Percentiles rank a stretch among this genome's conserved stretches.
These are phyloP conservation scores for Catharus minimus DNA, from an alignment of 2,113 vertebrate species.

Conservation along the genomic window DNA sequence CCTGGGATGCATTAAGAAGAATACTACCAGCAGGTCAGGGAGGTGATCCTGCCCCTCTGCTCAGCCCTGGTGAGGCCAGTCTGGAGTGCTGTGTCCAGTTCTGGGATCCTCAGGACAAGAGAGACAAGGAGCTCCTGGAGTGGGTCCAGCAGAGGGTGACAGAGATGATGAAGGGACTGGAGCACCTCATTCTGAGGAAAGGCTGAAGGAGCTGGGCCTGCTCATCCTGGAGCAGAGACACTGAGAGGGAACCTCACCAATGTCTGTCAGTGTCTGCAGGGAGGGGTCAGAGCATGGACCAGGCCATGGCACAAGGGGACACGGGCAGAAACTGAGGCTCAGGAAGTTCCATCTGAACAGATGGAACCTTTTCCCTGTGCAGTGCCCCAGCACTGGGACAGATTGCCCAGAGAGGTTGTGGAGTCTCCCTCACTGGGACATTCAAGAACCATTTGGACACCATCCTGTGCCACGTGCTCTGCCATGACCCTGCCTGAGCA, in stretches of 20 bases:
- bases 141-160: too few species aligned
- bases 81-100: neutral
- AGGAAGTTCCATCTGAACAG: neutral
- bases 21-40: neutral
- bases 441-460: neutral
- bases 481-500: neutral
- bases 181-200: too few species aligned
- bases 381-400: neutral
- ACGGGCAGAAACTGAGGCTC: neutral
- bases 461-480: neutral
- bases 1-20: neutral
- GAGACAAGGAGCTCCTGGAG: neutral
- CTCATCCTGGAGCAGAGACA: too few species aligned
- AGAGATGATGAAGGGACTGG: too few species aligned
- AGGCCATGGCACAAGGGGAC: neutral
- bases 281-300: neutral
- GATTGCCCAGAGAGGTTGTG: accelerated
- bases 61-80: neutral
- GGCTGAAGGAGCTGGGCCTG: too few species aligned
- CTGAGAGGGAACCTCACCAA: neutral
- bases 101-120: neutral
- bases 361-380: neutral
- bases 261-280: neutral
- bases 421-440: neutral
- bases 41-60: neutral